Evolutionary conservation across 2,888 invertebrate genomes (phyloP).

Genomic region (Thymelicus sylvestris): DNA sequence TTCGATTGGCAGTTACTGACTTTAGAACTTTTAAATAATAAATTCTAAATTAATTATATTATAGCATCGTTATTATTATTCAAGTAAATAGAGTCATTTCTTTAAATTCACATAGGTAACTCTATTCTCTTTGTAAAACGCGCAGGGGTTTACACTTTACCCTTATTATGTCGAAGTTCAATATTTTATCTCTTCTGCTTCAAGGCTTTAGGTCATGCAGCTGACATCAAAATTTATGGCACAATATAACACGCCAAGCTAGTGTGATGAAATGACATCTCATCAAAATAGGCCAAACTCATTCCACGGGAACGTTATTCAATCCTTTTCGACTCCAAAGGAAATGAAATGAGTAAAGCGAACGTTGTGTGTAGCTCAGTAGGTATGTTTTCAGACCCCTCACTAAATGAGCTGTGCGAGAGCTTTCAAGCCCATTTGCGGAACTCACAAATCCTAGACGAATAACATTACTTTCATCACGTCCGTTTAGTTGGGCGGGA

Average conservation of each 20-base stretch:
- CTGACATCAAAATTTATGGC: background rate
- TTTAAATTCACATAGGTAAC: too few species aligned
- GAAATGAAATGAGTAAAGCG: conserved; percentile 31
- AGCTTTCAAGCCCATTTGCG: conserved; percentile 63
- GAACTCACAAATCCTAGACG: conserved; percentile 57
- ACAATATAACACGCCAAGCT: background rate
- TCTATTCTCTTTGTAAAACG: too few species aligned
- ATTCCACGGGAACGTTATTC: conserved; percentile 24
- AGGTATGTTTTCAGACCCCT: conserved; percentile 36
- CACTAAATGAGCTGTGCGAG: conserved; percentile 60
- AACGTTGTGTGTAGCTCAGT: conserved; percentile 12
- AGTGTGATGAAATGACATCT: conserved; percentile 1
- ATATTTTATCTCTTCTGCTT: background rate
- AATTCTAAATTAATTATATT: too few species aligned
- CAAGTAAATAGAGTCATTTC: too few species aligned
- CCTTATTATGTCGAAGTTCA: background rate
- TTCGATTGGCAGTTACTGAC: too few species aligned
- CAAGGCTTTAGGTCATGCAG: background rate
- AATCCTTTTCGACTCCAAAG: conserved; percentile 28
- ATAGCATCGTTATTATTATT: too few species aligned
- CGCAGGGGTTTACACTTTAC: too few species aligned
- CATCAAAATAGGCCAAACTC: conserved; percentile 17
- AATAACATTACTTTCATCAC: conserved; percentile 51
- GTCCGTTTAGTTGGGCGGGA: conserved; percentile 42
- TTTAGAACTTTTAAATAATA: too few species aligned